Evolutionary conservation across 2,797 vertebrate species (phyloP), one percentile per base, ranked within the genome.

Genomic region (Hydrocynus forskahlii): DNA sequence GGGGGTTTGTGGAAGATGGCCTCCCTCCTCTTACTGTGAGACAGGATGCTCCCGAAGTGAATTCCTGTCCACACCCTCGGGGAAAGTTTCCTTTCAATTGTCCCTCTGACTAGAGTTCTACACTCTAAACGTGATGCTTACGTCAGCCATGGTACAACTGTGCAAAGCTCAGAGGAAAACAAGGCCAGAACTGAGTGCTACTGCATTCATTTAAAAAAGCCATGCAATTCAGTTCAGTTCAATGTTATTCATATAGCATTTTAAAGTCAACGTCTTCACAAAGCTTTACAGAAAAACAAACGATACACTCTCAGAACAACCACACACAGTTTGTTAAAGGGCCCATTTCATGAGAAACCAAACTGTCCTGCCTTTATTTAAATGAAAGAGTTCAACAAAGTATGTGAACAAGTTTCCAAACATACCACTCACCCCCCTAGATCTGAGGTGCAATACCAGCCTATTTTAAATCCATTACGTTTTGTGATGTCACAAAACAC

Each of bases 21-120:
- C 29, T 82, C 70, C 38, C 2, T 50, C 59, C 67, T 52, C 48
- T 69, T 17, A 57, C 67, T n/a, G 83, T 48, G 83, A 82, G 81
- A 83, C 81, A 82, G 86, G 81, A 87, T 74, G 79, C 52, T 55
- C 77, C 62, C 29, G 6, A 69, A 68, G 81, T 75, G 62, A 66
- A 72, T 85, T 85, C 81, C 81, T 75, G 82, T 72, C 86, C 79
- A 63, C 81, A 83, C 83, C 86, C 86, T 80, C 25, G 1, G 74
- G 79, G 76, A 64, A 83, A 50, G 82, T 82, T 77, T 85, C 81
- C 86, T 83, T 70, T 81, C 60, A 2, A 64, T 72, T 74, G 79
- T 75, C 50, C 59, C 82, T 57, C 70, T 79, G 63, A 79, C 75
- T 63, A 60, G 48, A 68, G 62, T 54, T 67, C 25, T 12, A 19